phyloP scores from a whole-genome alignment of 2,888 invertebrate species.

The Machimus atricapillus region DNA sequence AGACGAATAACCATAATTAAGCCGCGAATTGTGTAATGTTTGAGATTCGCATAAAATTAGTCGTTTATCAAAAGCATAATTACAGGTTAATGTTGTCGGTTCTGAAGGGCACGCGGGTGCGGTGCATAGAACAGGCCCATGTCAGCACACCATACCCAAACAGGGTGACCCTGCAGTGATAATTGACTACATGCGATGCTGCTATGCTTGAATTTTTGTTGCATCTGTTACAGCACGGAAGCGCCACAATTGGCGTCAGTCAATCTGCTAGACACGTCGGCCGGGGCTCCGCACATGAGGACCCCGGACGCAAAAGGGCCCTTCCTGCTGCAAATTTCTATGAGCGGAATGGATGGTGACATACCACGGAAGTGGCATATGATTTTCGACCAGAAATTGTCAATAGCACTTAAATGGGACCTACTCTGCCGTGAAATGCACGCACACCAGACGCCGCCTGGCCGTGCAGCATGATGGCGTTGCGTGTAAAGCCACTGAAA shows the following conservation, averaged over 20 bases:
- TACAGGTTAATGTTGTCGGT: constrained; percentile 29
- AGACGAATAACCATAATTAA: constrained; percentile 17
- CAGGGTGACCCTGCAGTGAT: constrained; percentile 1
- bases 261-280: background rate
- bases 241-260: constrained; percentile 14
- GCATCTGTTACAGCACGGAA: constrained; percentile 27
- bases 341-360: constrained; percentile 16
- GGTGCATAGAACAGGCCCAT: background rate
- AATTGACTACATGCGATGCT: constrained; percentile 19
- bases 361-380: constrained; percentile 33
- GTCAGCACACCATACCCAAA: background rate
- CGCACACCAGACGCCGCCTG: background rate
- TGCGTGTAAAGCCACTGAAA: background rate
- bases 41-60: constrained; percentile 20
- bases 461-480: background rate
- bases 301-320: background rate
- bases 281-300: background rate
- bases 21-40: constrained; percentile 28
- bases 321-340: constrained; percentile 1
- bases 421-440: constrained; percentile 1
- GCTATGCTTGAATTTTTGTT: constrained; percentile 11
- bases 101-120: background rate
- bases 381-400: constrained; percentile 33
- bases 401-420: constrained; percentile 20
- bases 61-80: constrained; percentile 26